Conservation (phyloP, 2,797 vertebrate species). For the Clarias platycephalus region DNA sequence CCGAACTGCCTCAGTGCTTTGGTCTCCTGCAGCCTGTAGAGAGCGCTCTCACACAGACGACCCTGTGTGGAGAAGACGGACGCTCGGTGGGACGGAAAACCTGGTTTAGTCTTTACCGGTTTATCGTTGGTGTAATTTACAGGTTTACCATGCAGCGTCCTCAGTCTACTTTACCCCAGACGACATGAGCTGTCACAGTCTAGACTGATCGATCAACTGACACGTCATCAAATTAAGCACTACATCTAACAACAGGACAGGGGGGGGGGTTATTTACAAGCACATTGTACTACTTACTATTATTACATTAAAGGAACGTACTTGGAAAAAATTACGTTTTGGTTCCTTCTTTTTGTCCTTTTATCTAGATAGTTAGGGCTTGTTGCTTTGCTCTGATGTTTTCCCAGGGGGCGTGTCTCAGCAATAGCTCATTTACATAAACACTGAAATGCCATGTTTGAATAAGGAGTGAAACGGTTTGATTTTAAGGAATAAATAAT, state of each 20-base stretch:
- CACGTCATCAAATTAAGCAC: background rate
- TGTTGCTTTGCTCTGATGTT: too few species aligned
- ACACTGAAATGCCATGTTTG: too few species aligned
- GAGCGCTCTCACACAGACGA: slow-evolving; percentile 53
- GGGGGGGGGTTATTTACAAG: background rate
- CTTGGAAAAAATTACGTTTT: too few species aligned
- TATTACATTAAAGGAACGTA: background rate
- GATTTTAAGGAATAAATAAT: too few species aligned
- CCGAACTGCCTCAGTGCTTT: slow-evolving; percentile 57
- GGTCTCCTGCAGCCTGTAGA: slow-evolving; percentile 57
- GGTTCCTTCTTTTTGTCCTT: too few species aligned
- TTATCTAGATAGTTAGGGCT: too few species aligned
- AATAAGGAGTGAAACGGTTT: too few species aligned
- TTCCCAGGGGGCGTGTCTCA: too few species aligned
- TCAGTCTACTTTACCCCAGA: background rate
- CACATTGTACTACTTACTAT: background rate
- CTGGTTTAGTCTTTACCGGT: background rate
- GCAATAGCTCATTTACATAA: too few species aligned
- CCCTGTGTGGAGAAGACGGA: slow-evolving; percentile 36
- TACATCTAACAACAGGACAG: background rate
- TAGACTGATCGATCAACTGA: background rate
- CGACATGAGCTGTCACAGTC: background rate
- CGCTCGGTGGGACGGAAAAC: background rate
- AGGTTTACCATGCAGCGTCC: background rate
- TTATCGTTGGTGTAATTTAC: background rate